Evolutionary conservation across 1,140 invertebrate species (phyloP).

Genomic region (Apis laboriosa): DNA sequence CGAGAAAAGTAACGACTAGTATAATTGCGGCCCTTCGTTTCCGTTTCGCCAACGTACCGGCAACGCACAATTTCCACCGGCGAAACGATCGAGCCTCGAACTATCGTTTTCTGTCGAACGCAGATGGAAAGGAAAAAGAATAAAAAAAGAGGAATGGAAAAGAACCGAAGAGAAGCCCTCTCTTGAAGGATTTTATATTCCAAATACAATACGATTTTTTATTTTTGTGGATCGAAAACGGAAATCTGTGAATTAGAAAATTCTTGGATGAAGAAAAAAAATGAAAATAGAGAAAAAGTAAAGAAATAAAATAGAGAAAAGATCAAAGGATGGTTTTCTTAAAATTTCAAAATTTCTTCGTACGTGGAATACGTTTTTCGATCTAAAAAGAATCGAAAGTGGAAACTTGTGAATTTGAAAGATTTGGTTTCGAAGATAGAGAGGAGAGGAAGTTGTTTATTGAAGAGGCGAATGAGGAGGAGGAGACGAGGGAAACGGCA

Average conservation of each 20-base stretch:
- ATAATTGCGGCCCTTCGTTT: slow-evolving; percentile 63
- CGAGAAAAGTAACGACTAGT: slow-evolving; percentile 56
- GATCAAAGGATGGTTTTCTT: neutral
- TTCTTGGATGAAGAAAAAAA: too few relatives aligned
- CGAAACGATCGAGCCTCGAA: neutral
- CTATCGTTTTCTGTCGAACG: neutral
- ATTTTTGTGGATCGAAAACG: too few relatives aligned
- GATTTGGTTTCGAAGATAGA: neutral
- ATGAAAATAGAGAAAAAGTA: too few relatives aligned
- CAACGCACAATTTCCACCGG: neutral
- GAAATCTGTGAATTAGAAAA: too few relatives aligned
- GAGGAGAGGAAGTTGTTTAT: neutral
- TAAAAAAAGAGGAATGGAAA: neutral
- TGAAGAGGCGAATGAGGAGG: neutral
- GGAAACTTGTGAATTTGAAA: neutral
- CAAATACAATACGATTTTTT: too few relatives aligned
- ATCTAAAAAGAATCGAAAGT: slow-evolving; percentile 36
- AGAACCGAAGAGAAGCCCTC: neutral
- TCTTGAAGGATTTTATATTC: too few relatives aligned
- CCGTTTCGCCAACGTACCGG: slow-evolving; percentile 55
- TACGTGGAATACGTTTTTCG: neutral
- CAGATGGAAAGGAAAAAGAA: too few relatives aligned
- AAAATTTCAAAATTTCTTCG: slow-evolving; percentile 1
- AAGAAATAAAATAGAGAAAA: too few relatives aligned
- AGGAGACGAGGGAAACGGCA: slow-evolving; percentile 7